Evolutionary conservation across 1,140 invertebrate species (phyloP).

Genomic region (Trissolcus basalis): DNA sequence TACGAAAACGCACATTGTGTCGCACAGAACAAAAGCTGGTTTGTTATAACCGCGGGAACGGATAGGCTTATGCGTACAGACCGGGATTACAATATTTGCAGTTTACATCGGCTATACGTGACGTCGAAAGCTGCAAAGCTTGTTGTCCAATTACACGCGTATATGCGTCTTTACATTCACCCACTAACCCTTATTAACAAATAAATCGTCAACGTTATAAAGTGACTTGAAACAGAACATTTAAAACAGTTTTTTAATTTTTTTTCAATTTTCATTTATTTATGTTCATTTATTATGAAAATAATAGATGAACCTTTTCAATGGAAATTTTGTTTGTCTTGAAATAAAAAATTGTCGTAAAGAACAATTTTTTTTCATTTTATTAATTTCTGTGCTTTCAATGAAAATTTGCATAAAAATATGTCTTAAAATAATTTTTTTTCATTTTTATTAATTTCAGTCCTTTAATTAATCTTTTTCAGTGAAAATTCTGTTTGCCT

Average conservation of each 20-base stretch:
- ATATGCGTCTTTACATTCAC: constrained; percentile 24
- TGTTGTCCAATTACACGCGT: constrained; percentile 44
- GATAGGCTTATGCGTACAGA: constrained; percentile 22
- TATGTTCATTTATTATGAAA: background rate
- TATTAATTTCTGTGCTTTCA: too few species aligned
- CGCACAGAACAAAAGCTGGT: constrained; percentile 2
- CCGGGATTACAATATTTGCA: constrained; percentile 39
- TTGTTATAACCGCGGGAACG: constrained; percentile 12
- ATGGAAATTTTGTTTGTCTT: too few species aligned
- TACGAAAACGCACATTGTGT: background rate
- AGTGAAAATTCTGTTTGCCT: too few species aligned
- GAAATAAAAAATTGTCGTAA: too few species aligned
- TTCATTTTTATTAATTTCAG: too few species aligned
- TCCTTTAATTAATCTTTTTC: too few species aligned
- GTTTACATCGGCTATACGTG: constrained; percentile 11
- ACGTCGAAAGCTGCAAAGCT: constrained; percentile 22
- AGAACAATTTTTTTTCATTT: too few species aligned
- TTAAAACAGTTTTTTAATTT: constrained; percentile 23
- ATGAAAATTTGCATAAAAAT: too few species aligned
- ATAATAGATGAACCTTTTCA: too few species aligned
- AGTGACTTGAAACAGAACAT: too few species aligned
- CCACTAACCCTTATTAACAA: constrained; percentile 41
- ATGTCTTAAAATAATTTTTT: too few species aligned
- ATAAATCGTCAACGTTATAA: constrained; percentile 1
- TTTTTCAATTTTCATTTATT: background rate